Conservation (phyloP, 2,888 invertebrate genomes). For the Auanema sp. region DNA sequence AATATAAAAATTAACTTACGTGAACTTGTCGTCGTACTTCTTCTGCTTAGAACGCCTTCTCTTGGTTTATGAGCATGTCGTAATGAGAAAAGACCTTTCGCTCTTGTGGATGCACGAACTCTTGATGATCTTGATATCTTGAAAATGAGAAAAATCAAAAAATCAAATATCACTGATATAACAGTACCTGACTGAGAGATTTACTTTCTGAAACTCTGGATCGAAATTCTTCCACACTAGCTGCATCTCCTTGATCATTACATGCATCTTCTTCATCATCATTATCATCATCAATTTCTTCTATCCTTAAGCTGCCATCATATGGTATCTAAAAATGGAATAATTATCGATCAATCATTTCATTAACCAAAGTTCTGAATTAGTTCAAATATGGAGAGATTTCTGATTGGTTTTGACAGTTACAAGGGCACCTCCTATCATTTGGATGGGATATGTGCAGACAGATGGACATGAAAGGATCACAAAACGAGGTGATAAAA, state of each 20-base stretch:
- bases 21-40: not conserved
- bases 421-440: too few species aligned
- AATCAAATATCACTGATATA: not conserved
- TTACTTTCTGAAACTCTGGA: constrained; percentile 17
- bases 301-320: constrained; percentile 9
- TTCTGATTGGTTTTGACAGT: too few species aligned
- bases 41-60: constrained; percentile 18
- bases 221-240: constrained; percentile 25
- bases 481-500: too few species aligned
- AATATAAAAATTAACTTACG: constrained; percentile 6
- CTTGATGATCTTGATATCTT: constrained; percentile 37
- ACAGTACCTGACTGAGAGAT: constrained; percentile 32
- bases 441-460: too few species aligned
- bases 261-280: constrained; percentile 25
- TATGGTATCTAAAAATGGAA: not conserved
- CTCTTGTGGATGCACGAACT: constrained; percentile 34
- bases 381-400: too few species aligned
- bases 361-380: too few species aligned
- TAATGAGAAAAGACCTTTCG: constrained; percentile 20
- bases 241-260: constrained; percentile 26
- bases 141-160: constrained; percentile 8
- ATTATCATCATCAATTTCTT: constrained; percentile 13
- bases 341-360: not conserved
- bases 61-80: constrained; percentile 12
- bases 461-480: too few species aligned